Evolutionary conservation across 2,113 vertebrate species (phyloP), one percentile per base, ranked within the genome.

Genomic region (Mustelus asterias): DNA sequence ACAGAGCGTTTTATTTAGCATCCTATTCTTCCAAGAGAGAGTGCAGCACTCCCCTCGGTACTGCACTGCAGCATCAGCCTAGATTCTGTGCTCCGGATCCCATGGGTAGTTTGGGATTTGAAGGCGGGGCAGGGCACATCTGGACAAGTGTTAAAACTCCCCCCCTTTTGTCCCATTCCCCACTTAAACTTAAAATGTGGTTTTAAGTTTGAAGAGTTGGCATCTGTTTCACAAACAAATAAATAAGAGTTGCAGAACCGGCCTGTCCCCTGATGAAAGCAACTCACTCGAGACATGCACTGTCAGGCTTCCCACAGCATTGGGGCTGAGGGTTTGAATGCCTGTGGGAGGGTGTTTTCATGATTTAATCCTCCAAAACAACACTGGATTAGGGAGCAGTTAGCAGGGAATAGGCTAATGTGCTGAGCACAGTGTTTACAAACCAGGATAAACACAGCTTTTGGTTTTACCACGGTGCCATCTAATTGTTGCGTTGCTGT

Each of bases 361-460:
- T n/a, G n/a, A 65, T 24, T 65, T 93, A 93, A 92, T 65, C 89
- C 89, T 65, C 89, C 89, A 65, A 93, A 93, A 93, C 89, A 93
- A 93, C 89, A 65, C 63, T n/a, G 60, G 89, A 93, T 93, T 93
- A 93, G 60, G 18, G 89, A 67, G 89, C 89, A 93, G 89, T 93
- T 93, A 63, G 60, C 89, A 20, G 89, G 26, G 60, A 93, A 93
- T 63, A 41, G 33, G 16, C 89, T 93, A n/a, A 65, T 93, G 60
- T 67, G 89, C 89, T 93, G 89, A 93, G 89, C 60, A 93, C 60
- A 93, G 89, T 65, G 33, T 67, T 93, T 93, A 18, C 24, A 33
- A 63, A n/a, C 29, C 89, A 92, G 22, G 63, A 93, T 93, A 93
- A 93, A 37, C 65, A 93, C 60, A 93, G 89, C 63, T n/a, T 93